Evolutionary conservation across 2,797 vertebrate genomes (phyloP).

Genomic region (Gobionotothen gibberifrons): DNA sequence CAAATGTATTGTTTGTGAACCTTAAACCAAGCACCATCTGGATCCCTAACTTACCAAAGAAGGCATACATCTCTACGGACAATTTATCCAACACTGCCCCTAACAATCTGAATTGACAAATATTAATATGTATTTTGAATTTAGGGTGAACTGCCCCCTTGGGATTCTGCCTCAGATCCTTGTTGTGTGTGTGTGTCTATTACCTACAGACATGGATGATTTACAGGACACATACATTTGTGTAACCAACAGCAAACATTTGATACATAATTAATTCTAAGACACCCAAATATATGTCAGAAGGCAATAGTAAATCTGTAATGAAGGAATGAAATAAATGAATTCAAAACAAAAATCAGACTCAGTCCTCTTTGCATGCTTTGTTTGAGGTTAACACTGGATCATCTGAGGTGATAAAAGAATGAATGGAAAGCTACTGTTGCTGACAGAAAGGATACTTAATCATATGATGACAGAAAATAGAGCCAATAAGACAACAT

Average conservation of each 20-base stretch:
- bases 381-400: conserved; percentile 8
- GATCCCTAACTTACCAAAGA: no score
- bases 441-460: not conserved
- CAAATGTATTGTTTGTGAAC: no score
- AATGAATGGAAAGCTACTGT: not conserved
- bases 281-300: conserved; percentile 4
- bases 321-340: no score
- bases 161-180: not conserved
- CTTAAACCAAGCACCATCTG: no score
- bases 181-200: not conserved
- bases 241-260: not conserved
- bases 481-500: conserved; percentile 1
- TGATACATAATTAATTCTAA: not conserved
- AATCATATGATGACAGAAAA: conserved; percentile 3
- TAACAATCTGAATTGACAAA: no score
- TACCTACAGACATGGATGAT: not conserved
- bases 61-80: no score
- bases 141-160: no score
- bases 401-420: conserved; percentile 2
- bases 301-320: not conserved
- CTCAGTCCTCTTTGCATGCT: not conserved
- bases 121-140: no score
- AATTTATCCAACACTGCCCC: no score
- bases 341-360: not conserved
- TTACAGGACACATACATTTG: not conserved